A percentile compares a stretch with the other conserved stretches of the same genome.
phyloP scores from a whole-genome alignment of 2,113 vertebrate species.

The Cochlearius cochlearius region DNA sequence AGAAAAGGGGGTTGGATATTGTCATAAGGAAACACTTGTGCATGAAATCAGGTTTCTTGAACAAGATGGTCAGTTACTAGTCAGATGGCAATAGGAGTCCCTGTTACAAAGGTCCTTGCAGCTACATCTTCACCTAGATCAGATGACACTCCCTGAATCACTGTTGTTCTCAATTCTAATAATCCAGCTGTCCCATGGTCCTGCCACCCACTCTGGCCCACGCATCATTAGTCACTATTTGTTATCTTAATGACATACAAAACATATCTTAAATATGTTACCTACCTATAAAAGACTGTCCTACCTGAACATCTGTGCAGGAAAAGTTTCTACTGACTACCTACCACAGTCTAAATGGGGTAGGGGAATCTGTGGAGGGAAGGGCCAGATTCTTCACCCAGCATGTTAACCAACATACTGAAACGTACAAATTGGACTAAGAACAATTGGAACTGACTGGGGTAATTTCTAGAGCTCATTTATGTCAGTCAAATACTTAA shows the following conservation, averaged over 20 bases:
- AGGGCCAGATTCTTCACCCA: background rate
- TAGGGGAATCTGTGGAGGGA: background rate
- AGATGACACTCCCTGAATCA: background rate
- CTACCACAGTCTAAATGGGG: background rate
- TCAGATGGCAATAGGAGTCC: background rate
- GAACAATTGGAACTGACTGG: background rate
- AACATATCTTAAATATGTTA: background rate
- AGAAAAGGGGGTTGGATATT: background rate
- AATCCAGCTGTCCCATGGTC: background rate
- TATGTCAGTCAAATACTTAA: background rate
- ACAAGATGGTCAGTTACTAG: background rate
- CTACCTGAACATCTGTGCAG: background rate
- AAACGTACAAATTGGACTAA: background rate
- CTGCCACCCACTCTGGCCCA: background rate
- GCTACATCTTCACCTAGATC: background rate
- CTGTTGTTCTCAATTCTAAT: background rate
- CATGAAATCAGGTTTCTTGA: background rate
- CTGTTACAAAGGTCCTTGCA: background rate
- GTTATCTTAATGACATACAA: background rate
- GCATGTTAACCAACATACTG: background rate
- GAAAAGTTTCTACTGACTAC: background rate
- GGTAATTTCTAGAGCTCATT: background rate
- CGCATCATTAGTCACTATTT: background rate
- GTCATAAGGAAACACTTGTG: background rate
- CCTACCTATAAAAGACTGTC: background rate